phyloP scores from a whole-genome alignment of 2,797 vertebrate species.

The Lepus oiostolus region DNA sequence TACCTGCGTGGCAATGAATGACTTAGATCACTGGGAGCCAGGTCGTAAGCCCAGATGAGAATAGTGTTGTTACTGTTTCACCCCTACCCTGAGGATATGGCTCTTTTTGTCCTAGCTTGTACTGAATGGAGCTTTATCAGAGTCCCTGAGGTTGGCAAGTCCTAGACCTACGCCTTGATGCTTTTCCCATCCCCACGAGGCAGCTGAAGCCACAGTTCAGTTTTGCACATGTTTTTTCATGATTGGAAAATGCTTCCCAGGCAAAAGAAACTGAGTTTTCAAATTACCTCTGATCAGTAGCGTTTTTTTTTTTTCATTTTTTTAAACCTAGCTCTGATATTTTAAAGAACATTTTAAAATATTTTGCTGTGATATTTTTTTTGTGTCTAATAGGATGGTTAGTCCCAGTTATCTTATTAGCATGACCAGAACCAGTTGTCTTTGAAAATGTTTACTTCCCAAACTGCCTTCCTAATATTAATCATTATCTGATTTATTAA shows the following conservation, averaged over 20 bases:
- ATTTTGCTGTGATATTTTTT: not conserved
- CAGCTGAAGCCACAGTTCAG: not conserved
- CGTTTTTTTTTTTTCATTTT: too few species aligned
- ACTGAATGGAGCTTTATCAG: not conserved
- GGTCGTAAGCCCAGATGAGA: not conserved
- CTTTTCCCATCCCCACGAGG: not conserved
- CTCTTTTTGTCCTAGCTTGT: not conserved
- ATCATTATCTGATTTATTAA: constrained; percentile 50
- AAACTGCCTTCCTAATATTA: not conserved
- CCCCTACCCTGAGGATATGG: not conserved
- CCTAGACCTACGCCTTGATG: not conserved
- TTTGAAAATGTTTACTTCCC: constrained; percentile 2
- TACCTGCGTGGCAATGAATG: not conserved
- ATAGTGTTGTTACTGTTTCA: not conserved
- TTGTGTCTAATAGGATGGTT: not conserved
- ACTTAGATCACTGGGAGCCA: not conserved
- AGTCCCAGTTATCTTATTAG: not conserved
- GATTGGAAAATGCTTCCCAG: not conserved
- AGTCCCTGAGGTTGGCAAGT: not conserved
- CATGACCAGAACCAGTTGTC: not conserved
- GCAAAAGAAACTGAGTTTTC: constrained; percentile 10
- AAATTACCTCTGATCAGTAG: not conserved
- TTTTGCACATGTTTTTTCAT: not conserved
- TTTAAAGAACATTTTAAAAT: not conserved
- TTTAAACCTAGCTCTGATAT: not conserved